These are phyloP conservation scores for Nymphalis polychloros DNA, from an alignment of 2,888 invertebrate genomes.

Conservation along the genomic window DNA sequence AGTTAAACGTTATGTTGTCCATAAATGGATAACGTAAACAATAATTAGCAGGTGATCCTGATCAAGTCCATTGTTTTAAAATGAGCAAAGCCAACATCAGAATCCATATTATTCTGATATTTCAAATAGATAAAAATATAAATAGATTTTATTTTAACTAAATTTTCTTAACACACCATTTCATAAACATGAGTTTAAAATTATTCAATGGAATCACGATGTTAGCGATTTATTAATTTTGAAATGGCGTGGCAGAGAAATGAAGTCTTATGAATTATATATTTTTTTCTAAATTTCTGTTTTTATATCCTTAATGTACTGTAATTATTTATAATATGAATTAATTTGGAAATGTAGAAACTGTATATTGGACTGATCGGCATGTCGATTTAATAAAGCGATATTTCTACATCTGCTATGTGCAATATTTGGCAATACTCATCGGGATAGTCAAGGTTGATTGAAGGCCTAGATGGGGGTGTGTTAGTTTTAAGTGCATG, in stretches of 20 bases:
- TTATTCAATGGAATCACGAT: background rate
- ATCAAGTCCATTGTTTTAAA: background rate
- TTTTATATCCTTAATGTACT: slow-evolving; percentile 44
- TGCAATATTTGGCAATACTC: slow-evolving; percentile 81
- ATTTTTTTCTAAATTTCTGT: slow-evolving; percentile 37
- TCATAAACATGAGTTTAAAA: background rate
- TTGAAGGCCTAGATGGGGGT: slow-evolving; percentile 51
- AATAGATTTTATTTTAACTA: background rate
- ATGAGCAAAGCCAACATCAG: slow-evolving; percentile 2
- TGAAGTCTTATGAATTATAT: slow-evolving; percentile 22
- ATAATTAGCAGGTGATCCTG: slow-evolving; percentile 2
- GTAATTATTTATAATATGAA: slow-evolving; percentile 38
- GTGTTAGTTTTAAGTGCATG: slow-evolving; percentile 64
- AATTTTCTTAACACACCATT: background rate
- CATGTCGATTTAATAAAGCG: slow-evolving; percentile 37
- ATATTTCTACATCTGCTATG: slow-evolving; percentile 50
- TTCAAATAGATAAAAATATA: background rate
- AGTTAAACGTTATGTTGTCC: background rate
- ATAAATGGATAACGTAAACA: background rate
- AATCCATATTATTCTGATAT: background rate
- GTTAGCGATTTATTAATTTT: slow-evolving; percentile 19
- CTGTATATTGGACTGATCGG: slow-evolving; percentile 44
- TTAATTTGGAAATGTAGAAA: slow-evolving; percentile 41
- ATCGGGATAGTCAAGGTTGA: slow-evolving; percentile 65
- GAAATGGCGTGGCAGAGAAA: slow-evolving; percentile 18